These are phyloP conservation scores for Ormyrus nitidulus DNA, from an alignment of 2,888 invertebrate genomes.

Conservation along the genomic window DNA sequence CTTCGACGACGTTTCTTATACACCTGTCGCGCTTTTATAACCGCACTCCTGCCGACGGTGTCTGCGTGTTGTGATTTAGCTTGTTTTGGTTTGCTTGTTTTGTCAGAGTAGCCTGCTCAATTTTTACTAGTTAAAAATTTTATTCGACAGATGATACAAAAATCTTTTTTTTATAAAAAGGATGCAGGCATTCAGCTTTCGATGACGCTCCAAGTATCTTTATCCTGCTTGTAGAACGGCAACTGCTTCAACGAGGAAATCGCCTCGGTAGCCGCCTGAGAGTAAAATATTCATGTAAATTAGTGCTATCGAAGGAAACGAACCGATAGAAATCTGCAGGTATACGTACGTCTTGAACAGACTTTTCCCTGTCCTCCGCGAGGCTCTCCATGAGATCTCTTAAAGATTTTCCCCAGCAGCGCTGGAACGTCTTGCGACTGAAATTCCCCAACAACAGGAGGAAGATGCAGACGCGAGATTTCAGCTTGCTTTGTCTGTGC, in stretches of 20 bases:
- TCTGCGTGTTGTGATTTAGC: too few species aligned
- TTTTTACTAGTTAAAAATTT: too few species aligned
- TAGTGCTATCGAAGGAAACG: neutral
- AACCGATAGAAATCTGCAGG: neutral
- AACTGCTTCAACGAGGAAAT: slow-evolving; percentile 58
- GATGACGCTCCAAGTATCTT: slow-evolving; percentile 35
- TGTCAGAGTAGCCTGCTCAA: too few species aligned
- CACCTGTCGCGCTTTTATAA: too few species aligned
- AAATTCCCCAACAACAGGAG: slow-evolving; percentile 83
- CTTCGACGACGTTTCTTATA: neutral
- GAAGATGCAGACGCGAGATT: slow-evolving; percentile 84
- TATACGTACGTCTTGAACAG: slow-evolving; percentile 78
- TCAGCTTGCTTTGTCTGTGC: slow-evolving; percentile 69
- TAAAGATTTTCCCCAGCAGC: slow-evolving; percentile 80
- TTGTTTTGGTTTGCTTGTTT: too few species aligned
- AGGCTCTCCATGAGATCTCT: slow-evolving; percentile 80
- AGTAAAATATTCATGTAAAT: slow-evolving; percentile 8
- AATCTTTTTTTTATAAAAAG: too few species aligned
- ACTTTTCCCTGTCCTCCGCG: slow-evolving; percentile 80
- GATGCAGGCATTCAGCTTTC: slow-evolving; percentile 4
- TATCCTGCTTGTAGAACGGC: slow-evolving; percentile 57
- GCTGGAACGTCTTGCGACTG: slow-evolving; percentile 81
- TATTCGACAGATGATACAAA: too few species aligned
- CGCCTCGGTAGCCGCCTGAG: slow-evolving; percentile 58
- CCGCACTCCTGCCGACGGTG: too few species aligned